Percentiles rank a stretch among this genome's conserved stretches.
phyloP scores from a whole-genome alignment of 2,797 vertebrate genomes.

The Acrossocheilus wenchowensis region DNA sequence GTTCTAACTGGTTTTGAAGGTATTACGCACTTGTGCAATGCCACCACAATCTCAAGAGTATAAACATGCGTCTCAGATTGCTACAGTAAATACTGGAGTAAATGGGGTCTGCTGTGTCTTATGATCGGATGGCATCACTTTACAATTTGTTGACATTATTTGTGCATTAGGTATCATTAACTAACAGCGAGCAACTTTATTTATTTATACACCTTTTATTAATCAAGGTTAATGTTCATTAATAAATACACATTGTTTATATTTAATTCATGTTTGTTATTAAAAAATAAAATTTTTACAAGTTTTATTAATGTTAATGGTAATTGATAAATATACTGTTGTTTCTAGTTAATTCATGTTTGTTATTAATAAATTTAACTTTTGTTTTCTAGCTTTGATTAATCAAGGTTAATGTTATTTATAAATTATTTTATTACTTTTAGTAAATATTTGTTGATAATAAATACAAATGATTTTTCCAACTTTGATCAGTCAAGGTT shows the following conservation, averaged over 20 bases:
- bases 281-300: neutral
- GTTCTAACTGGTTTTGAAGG: neutral
- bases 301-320: neutral
- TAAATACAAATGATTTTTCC: neutral
- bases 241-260: neutral
- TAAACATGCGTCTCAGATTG: constrained; percentile 7
- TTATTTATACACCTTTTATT: neutral
- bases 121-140: neutral
- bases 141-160: neutral
- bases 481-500: neutral
- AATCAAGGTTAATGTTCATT: neutral
- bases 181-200: neutral
- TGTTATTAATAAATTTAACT: neutral
- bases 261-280: neutral
- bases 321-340: neutral
- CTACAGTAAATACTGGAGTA: neutral
- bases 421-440: neutral
- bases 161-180: neutral
- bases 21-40: neutral
- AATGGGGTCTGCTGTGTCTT: neutral
- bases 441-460: neutral
- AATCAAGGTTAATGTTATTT: neutral
- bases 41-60: neutral
- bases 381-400: neutral
- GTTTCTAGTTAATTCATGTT: neutral